Conservation (phyloP, 2,888 invertebrate genomes). For the Sesia apiformis region DNA sequence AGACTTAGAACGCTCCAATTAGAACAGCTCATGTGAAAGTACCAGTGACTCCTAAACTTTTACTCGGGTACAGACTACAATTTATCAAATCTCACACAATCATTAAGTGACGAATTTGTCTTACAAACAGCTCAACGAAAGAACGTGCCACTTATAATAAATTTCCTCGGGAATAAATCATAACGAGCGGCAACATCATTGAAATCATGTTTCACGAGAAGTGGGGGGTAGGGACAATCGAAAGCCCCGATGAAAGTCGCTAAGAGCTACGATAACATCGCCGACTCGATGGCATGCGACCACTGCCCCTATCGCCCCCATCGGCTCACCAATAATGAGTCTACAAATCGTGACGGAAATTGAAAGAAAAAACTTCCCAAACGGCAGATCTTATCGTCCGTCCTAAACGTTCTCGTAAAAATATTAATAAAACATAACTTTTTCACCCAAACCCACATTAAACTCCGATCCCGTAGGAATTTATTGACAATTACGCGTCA, state of each 20-base stretch:
- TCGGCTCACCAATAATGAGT: conserved; percentile 66
- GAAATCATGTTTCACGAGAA: conserved; percentile 55
- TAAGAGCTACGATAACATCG: conserved; percentile 66
- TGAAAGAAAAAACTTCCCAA: conserved; percentile 73
- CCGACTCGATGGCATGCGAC: conserved; percentile 53
- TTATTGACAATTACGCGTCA: conserved; percentile 74
- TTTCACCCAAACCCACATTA: conserved; percentile 74
- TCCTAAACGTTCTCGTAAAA: conserved; percentile 74
- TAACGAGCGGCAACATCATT: conserved; percentile 45
- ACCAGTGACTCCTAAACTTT: conserved; percentile 5
- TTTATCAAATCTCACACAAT: conserved; percentile 23
- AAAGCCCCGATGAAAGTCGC: conserved; percentile 67
- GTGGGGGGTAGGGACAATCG: conserved; percentile 43
- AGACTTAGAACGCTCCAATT: conserved; percentile 19
- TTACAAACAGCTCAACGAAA: conserved; percentile 23
- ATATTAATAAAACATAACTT: conserved; percentile 75
- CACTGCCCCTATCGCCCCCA: conserved; percentile 72
- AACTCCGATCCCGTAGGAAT: conserved; percentile 71
- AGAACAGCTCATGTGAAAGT: not conserved
- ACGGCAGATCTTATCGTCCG: conserved; percentile 65
- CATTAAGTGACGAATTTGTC: conserved; percentile 34
- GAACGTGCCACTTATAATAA: conserved; percentile 26
- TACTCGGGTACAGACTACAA: conserved; percentile 12
- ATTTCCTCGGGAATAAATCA: conserved; percentile 53
- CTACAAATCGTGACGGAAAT: conserved; percentile 74